Percentiles rank a stretch among this genome's conserved stretches.
phyloP scores from a whole-genome alignment of 2,888 invertebrate species.

The Blera fallax region DNA sequence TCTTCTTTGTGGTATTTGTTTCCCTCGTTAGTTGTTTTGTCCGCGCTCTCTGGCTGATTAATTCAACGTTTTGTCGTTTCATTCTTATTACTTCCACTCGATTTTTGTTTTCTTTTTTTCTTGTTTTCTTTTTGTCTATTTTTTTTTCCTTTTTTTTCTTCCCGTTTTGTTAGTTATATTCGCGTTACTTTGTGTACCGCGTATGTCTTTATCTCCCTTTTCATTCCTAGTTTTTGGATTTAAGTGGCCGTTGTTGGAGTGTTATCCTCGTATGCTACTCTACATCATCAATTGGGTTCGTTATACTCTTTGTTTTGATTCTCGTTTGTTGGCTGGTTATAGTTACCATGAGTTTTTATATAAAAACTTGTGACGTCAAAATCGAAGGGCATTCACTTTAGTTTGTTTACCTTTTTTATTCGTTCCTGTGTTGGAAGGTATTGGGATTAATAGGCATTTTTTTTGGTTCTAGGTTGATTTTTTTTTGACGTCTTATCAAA shows the following conservation, averaged over 20 bases:
- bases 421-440: neutral
- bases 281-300: constrained; percentile 47
- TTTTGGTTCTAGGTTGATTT: neutral
- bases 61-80: constrained; percentile 44
- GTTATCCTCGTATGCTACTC: constrained; percentile 31
- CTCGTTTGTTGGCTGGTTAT: constrained; percentile 50
- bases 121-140: too few relatives aligned
- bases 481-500: too few relatives aligned
- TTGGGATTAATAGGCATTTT: neutral
- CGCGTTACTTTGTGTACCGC: neutral
- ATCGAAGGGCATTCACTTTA: constrained; percentile 62
- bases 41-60: constrained; percentile 23
- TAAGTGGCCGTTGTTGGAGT: constrained; percentile 52
- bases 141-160: neutral
- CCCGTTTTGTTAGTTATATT: constrained; percentile 10
- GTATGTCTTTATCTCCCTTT: neutral
- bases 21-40: neutral
- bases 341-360: neutral
- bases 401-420: constrained; percentile 56
- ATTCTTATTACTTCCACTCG: constrained; percentile 42
- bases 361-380: constrained; percentile 49
- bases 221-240: neutral
- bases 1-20: neutral
- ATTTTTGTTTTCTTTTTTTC: constrained; percentile 15
- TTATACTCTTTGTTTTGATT: constrained; percentile 71